A percentile compares a stretch with the other conserved stretches of the same genome.
Conservation (phyloP, 2,888 invertebrate species). For the Euphydryas editha region DNA sequence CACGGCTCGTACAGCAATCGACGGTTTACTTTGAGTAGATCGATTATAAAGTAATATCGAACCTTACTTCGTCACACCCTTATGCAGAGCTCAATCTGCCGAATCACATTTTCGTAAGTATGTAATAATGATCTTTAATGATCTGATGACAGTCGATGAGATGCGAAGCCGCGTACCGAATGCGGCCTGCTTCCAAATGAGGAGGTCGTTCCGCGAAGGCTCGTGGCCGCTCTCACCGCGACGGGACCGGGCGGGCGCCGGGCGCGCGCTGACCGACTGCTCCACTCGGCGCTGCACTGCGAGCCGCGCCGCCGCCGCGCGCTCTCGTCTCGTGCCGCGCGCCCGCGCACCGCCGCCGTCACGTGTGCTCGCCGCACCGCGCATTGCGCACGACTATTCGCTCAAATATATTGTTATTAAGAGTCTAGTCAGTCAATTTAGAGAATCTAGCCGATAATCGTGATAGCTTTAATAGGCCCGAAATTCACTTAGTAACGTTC, state of each 20-base stretch:
- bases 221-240: constrained; percentile 36
- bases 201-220: constrained; percentile 36
- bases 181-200: constrained; percentile 36
- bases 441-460: too few relatives aligned
- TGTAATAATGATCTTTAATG: neutral
- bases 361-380: neutral
- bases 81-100: neutral
- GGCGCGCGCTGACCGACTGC: constrained; percentile 11
- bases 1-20: neutral
- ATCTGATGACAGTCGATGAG: neutral
- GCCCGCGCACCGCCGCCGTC: neutral
- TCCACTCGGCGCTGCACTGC: constrained; percentile 25
- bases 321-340: constrained; percentile 4
- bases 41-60: neutral
- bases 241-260: too few relatives aligned
- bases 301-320: constrained; percentile 16
- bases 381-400: neutral
- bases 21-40: neutral
- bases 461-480: too few relatives aligned
- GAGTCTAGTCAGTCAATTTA: too few relatives aligned
- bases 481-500: neutral
- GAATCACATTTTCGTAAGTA: neutral
- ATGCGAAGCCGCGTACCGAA: constrained; percentile 13
- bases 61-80: neutral
- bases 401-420: too few relatives aligned